Percentiles rank a stretch among this genome's conserved stretches.
Evolutionary conservation across 2,888 invertebrate genomes (phyloP).

Genomic region (Meandrusa payeni): DNA sequence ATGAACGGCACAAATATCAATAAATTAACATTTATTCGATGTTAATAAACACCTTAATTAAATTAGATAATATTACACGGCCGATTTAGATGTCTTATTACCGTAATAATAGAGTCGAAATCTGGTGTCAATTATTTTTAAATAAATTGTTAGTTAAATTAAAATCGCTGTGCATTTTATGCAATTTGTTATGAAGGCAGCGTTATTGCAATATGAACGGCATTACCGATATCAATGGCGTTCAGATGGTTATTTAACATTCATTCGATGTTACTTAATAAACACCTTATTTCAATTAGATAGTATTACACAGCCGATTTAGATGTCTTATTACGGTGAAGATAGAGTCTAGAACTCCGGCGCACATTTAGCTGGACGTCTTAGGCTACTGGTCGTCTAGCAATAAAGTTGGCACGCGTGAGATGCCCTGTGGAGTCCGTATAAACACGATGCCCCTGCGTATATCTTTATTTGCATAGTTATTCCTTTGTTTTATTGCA

Average conservation of each 20-base stretch:
- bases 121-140: too few relatives aligned
- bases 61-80: too few relatives aligned
- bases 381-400: constrained; percentile 32
- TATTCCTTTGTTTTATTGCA: constrained; percentile 43
- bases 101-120: too few relatives aligned
- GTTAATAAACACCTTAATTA: too few relatives aligned
- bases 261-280: constrained; percentile 21
- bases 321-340: constrained; percentile 14
- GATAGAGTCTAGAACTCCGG: constrained; percentile 15
- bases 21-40: too few relatives aligned
- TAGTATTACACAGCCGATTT: constrained; percentile 6
- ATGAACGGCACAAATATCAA: too few relatives aligned
- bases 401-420: constrained; percentile 60
- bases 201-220: constrained; percentile 13
- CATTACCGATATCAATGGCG: constrained; percentile 17
- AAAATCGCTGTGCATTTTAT: neutral
- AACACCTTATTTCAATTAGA: constrained; percentile 26
- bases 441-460: constrained; percentile 55
- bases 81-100: too few relatives aligned
- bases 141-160: too few relatives aligned
- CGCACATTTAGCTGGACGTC: constrained; percentile 4
- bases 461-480: constrained; percentile 48
- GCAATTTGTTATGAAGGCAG: constrained; percentile 12
- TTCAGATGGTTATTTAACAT: constrained; percentile 22
- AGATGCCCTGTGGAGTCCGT: constrained; percentile 61